A percentile compares a stretch with the other conserved stretches of the same genome.
phyloP scores from a whole-genome alignment of 2,888 invertebrate species.

The Phrixothrix hirtus region DNA sequence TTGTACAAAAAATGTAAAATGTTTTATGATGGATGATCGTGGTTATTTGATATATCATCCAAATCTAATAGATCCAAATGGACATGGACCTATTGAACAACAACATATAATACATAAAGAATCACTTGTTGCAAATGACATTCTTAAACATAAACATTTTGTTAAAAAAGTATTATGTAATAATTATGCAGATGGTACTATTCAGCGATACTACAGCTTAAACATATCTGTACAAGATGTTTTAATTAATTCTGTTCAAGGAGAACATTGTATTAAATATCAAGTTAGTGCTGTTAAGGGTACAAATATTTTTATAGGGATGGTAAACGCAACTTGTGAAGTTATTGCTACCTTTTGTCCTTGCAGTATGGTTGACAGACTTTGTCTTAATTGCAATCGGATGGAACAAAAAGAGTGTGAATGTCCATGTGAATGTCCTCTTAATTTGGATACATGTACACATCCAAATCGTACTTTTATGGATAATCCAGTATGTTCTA shows the following conservation, averaged over 20 bases:
- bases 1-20: constrained; percentile 72
- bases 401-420: constrained; percentile 95
- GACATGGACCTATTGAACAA: constrained; percentile 72
- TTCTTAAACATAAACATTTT: constrained; percentile 81
- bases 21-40: constrained; percentile 87
- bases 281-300: constrained; percentile 78
- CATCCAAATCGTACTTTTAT: constrained; percentile 44
- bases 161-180: constrained; percentile 84
- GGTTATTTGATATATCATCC: constrained; percentile 90
- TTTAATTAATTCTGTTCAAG: constrained; percentile 81
- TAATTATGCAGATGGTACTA: constrained; percentile 81
- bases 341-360: constrained; percentile 85
- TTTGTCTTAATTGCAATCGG: constrained; percentile 88
- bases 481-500: constrained; percentile 48
- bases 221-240: constrained; percentile 78
- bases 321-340: constrained; percentile 86
- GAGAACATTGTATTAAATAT: constrained; percentile 87
- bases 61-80: constrained; percentile 70
- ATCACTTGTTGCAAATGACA: constrained; percentile 86
- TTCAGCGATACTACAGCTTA: constrained; percentile 80
- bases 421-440: constrained; percentile 89
- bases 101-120: constrained; percentile 91
- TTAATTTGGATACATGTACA: constrained; percentile 47
- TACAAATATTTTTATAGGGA: constrained; percentile 86
- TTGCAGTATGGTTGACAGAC: constrained; percentile 85